phyloP scores from a whole-genome alignment of 2,797 vertebrate species.

The Oreochromis grahami region DNA sequence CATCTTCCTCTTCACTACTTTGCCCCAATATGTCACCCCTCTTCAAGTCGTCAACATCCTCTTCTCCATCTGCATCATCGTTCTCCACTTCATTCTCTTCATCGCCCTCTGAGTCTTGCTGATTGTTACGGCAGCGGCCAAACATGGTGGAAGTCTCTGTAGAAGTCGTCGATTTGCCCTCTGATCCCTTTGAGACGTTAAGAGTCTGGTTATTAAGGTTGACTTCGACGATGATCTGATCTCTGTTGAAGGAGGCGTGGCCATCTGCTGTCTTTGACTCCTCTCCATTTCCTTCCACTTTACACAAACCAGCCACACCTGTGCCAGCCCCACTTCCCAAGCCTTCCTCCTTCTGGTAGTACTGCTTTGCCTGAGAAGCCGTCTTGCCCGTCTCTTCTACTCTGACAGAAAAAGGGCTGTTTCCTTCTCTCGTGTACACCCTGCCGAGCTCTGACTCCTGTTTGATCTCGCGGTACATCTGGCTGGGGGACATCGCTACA shows the following conservation, averaged over 20 bases:
- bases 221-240: constrained; percentile 98
- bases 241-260: constrained; percentile 83
- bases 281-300: constrained; percentile 79
- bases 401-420: constrained; percentile 83
- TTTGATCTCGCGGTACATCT: constrained; percentile 91
- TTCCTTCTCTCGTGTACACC: constrained; percentile 85
- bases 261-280: constrained; percentile 74
- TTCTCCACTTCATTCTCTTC: constrained; percentile 72
- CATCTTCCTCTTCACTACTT: constrained; percentile 69
- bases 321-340: constrained; percentile 23
- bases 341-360: constrained; percentile 86
- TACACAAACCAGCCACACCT: constrained; percentile 68
- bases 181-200: constrained; percentile 91
- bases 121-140: constrained; percentile 56
- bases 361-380: constrained; percentile 74
- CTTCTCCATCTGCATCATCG: constrained; percentile 71
- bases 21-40: constrained; percentile 47
- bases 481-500: constrained; percentile 48
- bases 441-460: constrained; percentile 86
- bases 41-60: constrained; percentile 56
- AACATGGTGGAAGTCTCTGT: constrained; percentile 65
- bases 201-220: constrained; percentile 99
- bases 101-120: constrained; percentile 62
- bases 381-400: constrained; percentile 79
- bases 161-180: constrained; percentile 72